phyloP scores from a whole-genome alignment of 2,888 invertebrate genomes.

The Cheilosia impressa region DNA sequence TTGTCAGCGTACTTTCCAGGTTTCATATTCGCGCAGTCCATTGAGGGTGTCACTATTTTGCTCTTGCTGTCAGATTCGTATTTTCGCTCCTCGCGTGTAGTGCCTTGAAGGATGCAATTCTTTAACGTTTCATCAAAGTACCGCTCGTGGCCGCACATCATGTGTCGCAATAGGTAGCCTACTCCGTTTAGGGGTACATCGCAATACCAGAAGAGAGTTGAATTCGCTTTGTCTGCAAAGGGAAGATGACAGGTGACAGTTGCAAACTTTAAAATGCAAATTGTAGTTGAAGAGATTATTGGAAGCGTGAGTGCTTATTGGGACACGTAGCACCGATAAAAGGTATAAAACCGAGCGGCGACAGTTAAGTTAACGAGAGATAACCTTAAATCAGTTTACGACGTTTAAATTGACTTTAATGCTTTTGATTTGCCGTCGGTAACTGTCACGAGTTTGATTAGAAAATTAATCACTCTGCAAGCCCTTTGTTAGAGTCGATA shows the following conservation, averaged over 20 bases:
- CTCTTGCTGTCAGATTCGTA: neutral
- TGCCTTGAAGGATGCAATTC: slow-evolving; percentile 72
- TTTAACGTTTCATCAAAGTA: slow-evolving; percentile 64
- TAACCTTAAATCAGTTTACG: neutral
- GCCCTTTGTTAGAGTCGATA: too few relatives aligned
- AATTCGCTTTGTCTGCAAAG: slow-evolving; percentile 64
- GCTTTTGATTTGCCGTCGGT: neutral
- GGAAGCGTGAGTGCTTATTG: too few relatives aligned
- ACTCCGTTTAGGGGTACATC: slow-evolving; percentile 70
- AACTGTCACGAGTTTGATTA: neutral
- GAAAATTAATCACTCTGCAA: too few relatives aligned
- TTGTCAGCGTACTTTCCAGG: slow-evolving; percentile 74
- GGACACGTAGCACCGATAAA: too few relatives aligned
- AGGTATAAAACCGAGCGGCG: too few relatives aligned
- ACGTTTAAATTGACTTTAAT: neutral
- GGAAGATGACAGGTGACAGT: neutral
- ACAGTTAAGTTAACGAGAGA: neutral
- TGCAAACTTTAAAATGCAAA: neutral
- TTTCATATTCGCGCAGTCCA: slow-evolving; percentile 42
- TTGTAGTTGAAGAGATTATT: neutral
- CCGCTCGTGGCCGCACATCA: slow-evolving; percentile 72
- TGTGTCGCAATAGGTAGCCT: slow-evolving; percentile 70
- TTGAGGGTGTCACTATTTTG: slow-evolving; percentile 7
- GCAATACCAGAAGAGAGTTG: slow-evolving; percentile 76
- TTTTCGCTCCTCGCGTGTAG: slow-evolving; percentile 44